A percentile compares a stretch with the other conserved stretches of the same genome.
Evolutionary conservation across 2,797 vertebrate genomes (phyloP).

Genomic region (Muraenolepis orangiensis): DNA sequence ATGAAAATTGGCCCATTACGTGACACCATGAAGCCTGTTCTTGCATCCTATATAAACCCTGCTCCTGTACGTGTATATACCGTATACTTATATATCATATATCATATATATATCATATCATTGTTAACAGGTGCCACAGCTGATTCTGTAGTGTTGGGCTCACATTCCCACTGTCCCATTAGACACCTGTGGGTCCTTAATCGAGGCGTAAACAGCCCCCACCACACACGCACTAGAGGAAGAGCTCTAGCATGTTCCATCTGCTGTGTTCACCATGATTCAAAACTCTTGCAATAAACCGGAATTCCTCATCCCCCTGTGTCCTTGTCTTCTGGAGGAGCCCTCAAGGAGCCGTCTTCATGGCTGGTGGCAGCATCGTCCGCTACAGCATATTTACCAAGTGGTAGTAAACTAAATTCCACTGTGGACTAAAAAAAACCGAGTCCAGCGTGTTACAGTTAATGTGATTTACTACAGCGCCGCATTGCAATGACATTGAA

Average conservation of each 20-base stretch:
- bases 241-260: too few species aligned
- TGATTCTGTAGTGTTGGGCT: conserved; percentile 56
- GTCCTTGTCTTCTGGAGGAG: too few species aligned
- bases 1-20: conserved; percentile 54
- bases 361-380: too few species aligned
- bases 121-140: conserved; percentile 33
- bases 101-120: not conserved
- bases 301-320: too few species aligned
- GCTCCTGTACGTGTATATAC: not conserved
- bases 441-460: not conserved
- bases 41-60: not conserved
- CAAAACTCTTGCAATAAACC: too few species aligned
- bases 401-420: conserved; percentile 1
- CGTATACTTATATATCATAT: too few species aligned
- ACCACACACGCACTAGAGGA: too few species aligned
- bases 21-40: conserved; percentile 38
- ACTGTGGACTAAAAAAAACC: not conserved
- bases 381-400: not conserved
- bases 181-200: too few species aligned
- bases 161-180: too few species aligned
- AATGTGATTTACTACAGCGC: not conserved
- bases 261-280: too few species aligned
- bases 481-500: not conserved
- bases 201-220: too few species aligned
- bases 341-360: too few species aligned